Conservation (phyloP, 1,140 invertebrate genomes). For the Bombus difficillimus region DNA sequence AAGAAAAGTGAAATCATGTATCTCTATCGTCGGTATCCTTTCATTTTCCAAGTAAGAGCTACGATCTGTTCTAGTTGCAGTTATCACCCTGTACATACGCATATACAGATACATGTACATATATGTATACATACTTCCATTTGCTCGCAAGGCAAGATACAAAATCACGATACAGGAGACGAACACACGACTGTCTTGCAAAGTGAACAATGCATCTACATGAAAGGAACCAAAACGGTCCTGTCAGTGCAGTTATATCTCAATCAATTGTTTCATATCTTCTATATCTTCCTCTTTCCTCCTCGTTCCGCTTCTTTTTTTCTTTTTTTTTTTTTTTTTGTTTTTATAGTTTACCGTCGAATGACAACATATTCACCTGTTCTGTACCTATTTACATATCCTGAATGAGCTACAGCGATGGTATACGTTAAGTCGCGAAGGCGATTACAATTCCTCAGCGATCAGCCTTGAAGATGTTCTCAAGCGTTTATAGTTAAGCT, state of each 20-base stretch:
- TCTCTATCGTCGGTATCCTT: no score
- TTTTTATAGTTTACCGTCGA: conserved; percentile 28
- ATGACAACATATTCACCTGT: conserved; percentile 37
- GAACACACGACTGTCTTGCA: conserved; percentile 21
- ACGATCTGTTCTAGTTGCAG: background rate
- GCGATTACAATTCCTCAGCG: conserved; percentile 62
- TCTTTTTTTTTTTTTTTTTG: background rate
- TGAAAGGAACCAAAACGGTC: conserved; percentile 26
- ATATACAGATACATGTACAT: conserved; percentile 35
- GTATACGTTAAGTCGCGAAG: conserved; percentile 51
- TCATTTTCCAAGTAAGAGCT: background rate
- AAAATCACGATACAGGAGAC: conserved; percentile 48
- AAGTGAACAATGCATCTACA: conserved; percentile 33
- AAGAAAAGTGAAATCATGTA: background rate
- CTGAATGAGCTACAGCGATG: conserved; percentile 45
- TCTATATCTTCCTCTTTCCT: conserved; percentile 12
- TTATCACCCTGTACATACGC: conserved; percentile 27
- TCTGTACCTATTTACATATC: conserved; percentile 52
- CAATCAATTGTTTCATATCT: conserved; percentile 28
- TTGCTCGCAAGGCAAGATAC: conserved; percentile 35
- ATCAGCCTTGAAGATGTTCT: conserved; percentile 54
- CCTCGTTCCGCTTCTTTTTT: conserved; percentile 16
- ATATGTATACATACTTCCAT: conserved; percentile 27
- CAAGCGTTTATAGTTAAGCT: conserved; percentile 45
- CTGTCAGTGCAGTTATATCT: conserved; percentile 27